A percentile compares a stretch with the other conserved stretches of the same genome.
Conservation (phyloP, 2,113 vertebrate genomes). For the Lepus timidus region DNA sequence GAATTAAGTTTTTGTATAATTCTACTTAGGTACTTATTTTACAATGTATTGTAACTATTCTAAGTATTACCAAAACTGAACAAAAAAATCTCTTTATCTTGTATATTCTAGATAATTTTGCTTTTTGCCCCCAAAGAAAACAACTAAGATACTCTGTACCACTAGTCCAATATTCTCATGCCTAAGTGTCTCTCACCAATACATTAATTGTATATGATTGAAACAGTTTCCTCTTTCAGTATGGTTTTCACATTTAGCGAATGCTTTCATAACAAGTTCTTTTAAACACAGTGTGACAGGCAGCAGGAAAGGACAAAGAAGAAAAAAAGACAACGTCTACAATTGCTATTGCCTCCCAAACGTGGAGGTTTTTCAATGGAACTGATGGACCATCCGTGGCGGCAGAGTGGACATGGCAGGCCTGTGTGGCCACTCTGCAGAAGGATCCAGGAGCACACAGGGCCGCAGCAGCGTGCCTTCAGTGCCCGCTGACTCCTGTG, state of each 20-base stretch:
- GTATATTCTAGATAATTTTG: conserved; percentile 65
- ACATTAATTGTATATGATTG: conserved; percentile 47
- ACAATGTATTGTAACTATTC: conserved; percentile 71
- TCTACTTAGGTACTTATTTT: conserved; percentile 37
- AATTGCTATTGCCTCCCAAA: conserved; percentile 81
- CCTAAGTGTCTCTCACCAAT: conserved; percentile 45
- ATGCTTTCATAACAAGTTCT: conserved; percentile 76
- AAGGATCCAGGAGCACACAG: neutral
- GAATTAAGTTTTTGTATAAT: conserved; percentile 50
- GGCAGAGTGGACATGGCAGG: conserved; percentile 72
- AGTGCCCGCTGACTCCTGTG: conserved; percentile 74
- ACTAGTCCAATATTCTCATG: conserved; percentile 69
- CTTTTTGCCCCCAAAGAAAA: conserved; percentile 58
- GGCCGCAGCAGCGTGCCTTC: conserved; percentile 33
- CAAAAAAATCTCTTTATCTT: conserved; percentile 66
- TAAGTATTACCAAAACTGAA: conserved; percentile 24
- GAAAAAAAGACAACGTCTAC: conserved; percentile 75
- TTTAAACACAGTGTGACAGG: conserved; percentile 47
- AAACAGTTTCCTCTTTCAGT: conserved; percentile 73
- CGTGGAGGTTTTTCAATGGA: conserved; percentile 83
- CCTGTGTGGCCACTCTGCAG: conserved; percentile 54
- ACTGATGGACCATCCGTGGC: conserved; percentile 83
- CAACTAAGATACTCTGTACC: conserved; percentile 75
- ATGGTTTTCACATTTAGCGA: conserved; percentile 82
- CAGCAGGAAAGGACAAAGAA: conserved; percentile 68